A percentile compares a stretch with the other conserved stretches of the same genome.
phyloP scores from a whole-genome alignment of 2,888 invertebrate species.

The Cantharis rufa region DNA sequence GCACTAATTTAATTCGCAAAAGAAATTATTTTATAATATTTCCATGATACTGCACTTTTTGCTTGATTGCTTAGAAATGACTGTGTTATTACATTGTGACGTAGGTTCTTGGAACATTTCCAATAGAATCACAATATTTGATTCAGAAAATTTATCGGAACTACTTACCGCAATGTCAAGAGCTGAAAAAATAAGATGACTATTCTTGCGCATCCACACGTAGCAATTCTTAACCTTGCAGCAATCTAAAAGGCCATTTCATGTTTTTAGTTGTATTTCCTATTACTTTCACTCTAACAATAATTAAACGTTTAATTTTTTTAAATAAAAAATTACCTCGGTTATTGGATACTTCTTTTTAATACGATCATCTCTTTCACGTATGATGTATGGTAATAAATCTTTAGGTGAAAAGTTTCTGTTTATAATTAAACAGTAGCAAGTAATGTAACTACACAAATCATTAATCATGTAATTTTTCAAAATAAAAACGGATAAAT shows the following conservation, averaged over 20 bases:
- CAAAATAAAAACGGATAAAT: not conserved
- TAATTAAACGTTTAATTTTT: not conserved
- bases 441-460: not conserved
- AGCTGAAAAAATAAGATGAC: conserved; percentile 20
- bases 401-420: not conserved
- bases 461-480: not conserved
- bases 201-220: conserved; percentile 25
- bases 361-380: not conserved
- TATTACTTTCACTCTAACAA: not conserved
- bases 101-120: not conserved
- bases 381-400: not conserved
- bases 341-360: not conserved
- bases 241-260: conserved; percentile 4
- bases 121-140: not conserved
- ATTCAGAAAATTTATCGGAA: not conserved
- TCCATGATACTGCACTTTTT: not conserved
- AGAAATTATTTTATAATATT: not conserved
- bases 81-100: not conserved
- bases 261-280: not conserved
- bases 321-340: not conserved
- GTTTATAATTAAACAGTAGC: not conserved
- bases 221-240: conserved; percentile 10
- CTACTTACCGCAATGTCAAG: conserved; percentile 18
- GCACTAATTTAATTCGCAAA: not conserved
- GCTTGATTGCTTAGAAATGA: not conserved